Evolutionary conservation across 2,113 vertebrate species (phyloP).

Genomic region (Cygnus atratus): DNA sequence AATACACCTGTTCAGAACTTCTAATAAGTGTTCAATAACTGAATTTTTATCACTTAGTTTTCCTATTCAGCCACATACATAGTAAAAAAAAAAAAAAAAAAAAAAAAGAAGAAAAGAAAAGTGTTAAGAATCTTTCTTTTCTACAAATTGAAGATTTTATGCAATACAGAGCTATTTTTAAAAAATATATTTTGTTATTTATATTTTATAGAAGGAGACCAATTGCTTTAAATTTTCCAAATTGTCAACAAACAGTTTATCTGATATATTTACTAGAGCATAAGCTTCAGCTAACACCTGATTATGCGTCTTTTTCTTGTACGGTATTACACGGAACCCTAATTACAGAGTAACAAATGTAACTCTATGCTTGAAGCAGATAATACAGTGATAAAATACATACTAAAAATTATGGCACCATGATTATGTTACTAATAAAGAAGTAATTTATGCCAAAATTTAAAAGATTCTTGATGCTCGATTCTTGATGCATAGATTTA

Average conservation of each 20-base stretch:
- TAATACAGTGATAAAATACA: background rate
- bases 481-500: background rate
- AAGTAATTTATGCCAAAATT: background rate
- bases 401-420: background rate
- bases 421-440: background rate
- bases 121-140: background rate
- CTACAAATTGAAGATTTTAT: background rate
- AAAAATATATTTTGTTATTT: background rate
- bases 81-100: background rate
- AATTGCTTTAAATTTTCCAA: background rate
- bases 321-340: background rate
- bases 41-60: background rate
- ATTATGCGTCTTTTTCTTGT: background rate
- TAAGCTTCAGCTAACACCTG: background rate
- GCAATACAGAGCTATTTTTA: background rate
- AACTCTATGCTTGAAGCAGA: conserved; percentile 4
- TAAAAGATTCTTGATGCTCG: background rate
- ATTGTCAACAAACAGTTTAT: background rate
- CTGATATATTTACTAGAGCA: background rate
- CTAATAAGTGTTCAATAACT: background rate
- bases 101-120: background rate
- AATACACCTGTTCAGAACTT: background rate
- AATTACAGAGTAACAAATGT: background rate
- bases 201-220: background rate
- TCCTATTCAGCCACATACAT: background rate